A percentile compares a stretch with the other conserved stretches of the same genome.
Conservation (phyloP, 2,113 vertebrate genomes). For the Austrofundulus limnaeus region DNA sequence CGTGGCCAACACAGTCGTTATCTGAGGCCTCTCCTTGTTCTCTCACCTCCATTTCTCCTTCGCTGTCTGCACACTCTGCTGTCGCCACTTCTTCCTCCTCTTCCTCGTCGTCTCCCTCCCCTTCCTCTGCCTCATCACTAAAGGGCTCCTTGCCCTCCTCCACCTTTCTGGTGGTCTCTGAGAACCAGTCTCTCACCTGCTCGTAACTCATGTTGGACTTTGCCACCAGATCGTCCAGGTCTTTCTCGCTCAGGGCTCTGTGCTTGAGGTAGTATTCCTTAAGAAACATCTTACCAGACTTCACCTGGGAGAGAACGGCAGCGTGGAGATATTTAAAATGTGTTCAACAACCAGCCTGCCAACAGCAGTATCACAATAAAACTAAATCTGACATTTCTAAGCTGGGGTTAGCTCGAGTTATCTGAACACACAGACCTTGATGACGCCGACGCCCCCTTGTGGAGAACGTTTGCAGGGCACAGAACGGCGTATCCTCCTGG, state of each 20-base stretch:
- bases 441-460: conserved; percentile 74
- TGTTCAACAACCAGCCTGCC: no score
- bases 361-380: no score
- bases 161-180: conserved; percentile 79
- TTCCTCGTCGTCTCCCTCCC: conserved; percentile 57
- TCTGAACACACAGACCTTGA: conserved; percentile 78
- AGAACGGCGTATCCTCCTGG: conserved; percentile 81
- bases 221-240: conserved; percentile 91
- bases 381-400: not conserved
- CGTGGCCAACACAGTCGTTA: conserved; percentile 77
- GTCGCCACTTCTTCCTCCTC: conserved; percentile 74
- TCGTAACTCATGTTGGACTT: conserved; percentile 96
- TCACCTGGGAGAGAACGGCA: conserved; percentile 55
- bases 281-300: conserved; percentile 89
- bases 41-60: conserved; percentile 79
- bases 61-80: conserved; percentile 68
- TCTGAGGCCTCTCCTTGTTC: conserved; percentile 75
- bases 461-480: conserved; percentile 56
- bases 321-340: not conserved
- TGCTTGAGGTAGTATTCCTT: conserved; percentile 95
- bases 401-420: not conserved
- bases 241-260: conserved; percentile 90
- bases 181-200: conserved; percentile 96
- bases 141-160: conserved; percentile 87
- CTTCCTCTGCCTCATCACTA: conserved; percentile 76